Base-by-base conservation (phyloP, 2,888 invertebrate genomes). In the Hetaerina titia region DNA sequence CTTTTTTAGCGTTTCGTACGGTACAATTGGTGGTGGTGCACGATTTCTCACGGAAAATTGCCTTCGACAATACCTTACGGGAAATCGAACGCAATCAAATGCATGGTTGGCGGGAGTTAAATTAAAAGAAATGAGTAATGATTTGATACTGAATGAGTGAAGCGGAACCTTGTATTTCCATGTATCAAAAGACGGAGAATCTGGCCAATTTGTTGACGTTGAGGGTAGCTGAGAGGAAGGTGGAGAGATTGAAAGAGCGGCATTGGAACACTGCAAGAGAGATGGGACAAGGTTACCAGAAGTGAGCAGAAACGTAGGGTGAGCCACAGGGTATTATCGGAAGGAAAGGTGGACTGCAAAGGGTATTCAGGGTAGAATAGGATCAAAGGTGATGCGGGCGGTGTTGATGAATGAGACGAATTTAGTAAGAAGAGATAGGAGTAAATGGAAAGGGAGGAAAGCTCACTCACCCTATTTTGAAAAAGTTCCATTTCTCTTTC, bases 301-400 rank as follows among this genome's bases (percentile, higher is more conserved):
- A 69, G 8, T 5, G 69, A 69, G 81, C 25, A 81, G 31, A 11
- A 9, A 13, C 25, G 31, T 45, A 15, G 2, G 81, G 31, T 81
- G 4, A 13, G 81, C 25, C 31, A 15, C 25, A 9, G 81, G 81
- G 13, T 25, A 25, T 13, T 31, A 81, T 81, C 81, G 81, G 81
- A 7, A 31, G 31, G 31, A 81, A 0, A 81, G 31, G 81, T 81
- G 81, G 81, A 81, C 25, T 81, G 31, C 81, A 31, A 31, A 81
- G 81, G 81, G 81, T 31, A 31, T 81, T 25, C 31, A 81, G 81
- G 81, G 81, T 81, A 13, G 81, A 81, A 81, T 81, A 31, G 81
- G 81, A 31, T 81, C 81, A 81, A 81, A 81, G 81, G 81, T 81
- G 81, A 81, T 81, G 81, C 81, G 81, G 81, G 81, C 81, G 31